phyloP scores from a whole-genome alignment of 2,888 invertebrate genomes.

The Scrobipalpa costella region DNA sequence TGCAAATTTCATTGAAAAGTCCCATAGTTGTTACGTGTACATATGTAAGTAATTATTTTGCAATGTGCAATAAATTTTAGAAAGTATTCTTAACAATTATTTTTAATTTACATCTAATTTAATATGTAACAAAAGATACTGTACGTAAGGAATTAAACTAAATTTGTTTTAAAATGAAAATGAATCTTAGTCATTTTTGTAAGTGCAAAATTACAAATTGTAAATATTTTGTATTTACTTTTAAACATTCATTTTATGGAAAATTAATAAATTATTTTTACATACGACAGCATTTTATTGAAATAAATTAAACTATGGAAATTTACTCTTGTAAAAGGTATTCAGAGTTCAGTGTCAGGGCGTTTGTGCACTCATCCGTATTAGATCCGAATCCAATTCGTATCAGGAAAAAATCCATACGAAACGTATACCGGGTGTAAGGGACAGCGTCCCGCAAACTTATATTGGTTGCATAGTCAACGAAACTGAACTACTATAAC shows the following conservation, averaged over 20 bases:
- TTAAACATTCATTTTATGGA: constrained; percentile 28
- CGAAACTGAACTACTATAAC: no score
- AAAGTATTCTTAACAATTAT: background rate
- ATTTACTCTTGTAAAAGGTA: no score
- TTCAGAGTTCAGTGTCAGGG: no score
- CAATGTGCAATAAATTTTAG: constrained; percentile 40
- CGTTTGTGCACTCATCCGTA: no score
- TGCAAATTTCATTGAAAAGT: background rate
- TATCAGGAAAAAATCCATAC: no score
- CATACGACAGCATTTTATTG: constrained; percentile 14
- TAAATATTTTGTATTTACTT: constrained; percentile 56
- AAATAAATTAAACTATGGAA: no score
- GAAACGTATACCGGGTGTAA: no score
- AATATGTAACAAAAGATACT: constrained; percentile 1
- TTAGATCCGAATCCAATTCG: no score
- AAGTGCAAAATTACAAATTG: constrained; percentile 42
- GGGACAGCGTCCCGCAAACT: no score
- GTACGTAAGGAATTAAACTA: background rate
- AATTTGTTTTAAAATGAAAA: constrained; percentile 16
- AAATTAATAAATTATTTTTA: constrained; percentile 41
- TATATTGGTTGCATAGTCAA: no score
- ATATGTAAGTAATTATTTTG: constrained; percentile 41
- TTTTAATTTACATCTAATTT: background rate
- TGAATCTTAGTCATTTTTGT: constrained; percentile 37
- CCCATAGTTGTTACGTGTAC: constrained; percentile 30